Evolutionary conservation across 2,888 invertebrate species (phyloP).

Genomic region (Archaeoteleia sp.): DNA sequence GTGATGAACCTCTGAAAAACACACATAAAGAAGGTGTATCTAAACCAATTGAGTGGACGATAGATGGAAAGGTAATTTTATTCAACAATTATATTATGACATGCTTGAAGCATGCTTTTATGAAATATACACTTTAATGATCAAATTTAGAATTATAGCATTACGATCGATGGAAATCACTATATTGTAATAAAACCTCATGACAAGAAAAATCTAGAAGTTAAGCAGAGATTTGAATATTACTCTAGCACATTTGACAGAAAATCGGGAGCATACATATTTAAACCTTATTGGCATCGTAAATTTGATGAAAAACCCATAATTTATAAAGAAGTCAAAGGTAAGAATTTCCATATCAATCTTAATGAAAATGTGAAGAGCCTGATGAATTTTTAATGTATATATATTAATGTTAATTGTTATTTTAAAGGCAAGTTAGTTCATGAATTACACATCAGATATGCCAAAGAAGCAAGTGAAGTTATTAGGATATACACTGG

Average conservation of each 20-base stretch:
- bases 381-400: too few species aligned
- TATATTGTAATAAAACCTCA: slow-evolving; percentile 3
- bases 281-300: slow-evolving; percentile 79
- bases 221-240: slow-evolving; percentile 48
- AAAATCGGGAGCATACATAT: slow-evolving; percentile 93
- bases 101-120: too few species aligned
- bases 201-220: neutral
- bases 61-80: too few species aligned
- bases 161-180: neutral
- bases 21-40: too few species aligned
- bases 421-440: slow-evolving; percentile 73
- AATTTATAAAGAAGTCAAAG: neutral
- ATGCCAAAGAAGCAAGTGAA: slow-evolving; percentile 82
- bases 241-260: slow-evolving; percentile 73
- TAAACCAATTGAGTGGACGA: too few species aligned
- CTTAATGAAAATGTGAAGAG: too few species aligned
- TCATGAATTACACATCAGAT: slow-evolving; percentile 86
- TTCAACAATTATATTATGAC: too few species aligned
- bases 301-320: neutral
- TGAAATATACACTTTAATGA: too few species aligned
- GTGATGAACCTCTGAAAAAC: neutral
- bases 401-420: neutral
- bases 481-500: slow-evolving; percentile 80
- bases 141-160: neutral
- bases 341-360: neutral